Percentiles rank a stretch among this genome's conserved stretches.
Conservation (phyloP, 2,888 invertebrate genomes). For the Druceiella hillmani region DNA sequence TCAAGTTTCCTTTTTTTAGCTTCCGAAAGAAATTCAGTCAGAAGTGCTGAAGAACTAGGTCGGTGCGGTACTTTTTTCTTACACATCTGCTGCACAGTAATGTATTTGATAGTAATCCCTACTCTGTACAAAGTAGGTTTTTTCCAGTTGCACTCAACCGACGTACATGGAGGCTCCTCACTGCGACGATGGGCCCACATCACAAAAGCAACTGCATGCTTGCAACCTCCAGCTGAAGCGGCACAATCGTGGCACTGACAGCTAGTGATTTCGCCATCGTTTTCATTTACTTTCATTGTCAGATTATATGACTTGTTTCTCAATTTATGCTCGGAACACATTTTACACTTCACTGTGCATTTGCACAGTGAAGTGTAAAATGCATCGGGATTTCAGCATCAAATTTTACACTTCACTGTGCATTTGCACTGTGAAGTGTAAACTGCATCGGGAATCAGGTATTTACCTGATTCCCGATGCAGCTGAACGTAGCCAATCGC, state of each 20-base stretch:
- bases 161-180: slow-evolving; percentile 11
- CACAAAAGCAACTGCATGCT: slow-evolving; percentile 9
- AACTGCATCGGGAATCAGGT: no score
- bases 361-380: no score
- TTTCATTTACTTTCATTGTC: slow-evolving; percentile 1
- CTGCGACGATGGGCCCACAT: slow-evolving; percentile 12
- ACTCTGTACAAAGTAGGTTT: slow-evolving; percentile 9
- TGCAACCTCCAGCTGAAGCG: slow-evolving; percentile 9
- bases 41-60: no score
- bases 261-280: slow-evolving; percentile 1
- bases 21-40: slow-evolving; percentile 2
- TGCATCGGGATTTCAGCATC: no score
- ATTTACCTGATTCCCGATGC: no score
- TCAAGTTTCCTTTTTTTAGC: slow-evolving; percentile 9
- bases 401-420: no score
- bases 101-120: no score
- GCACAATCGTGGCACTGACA: slow-evolving; percentile 10
- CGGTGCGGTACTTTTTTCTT: no score
- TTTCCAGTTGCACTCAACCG: slow-evolving; percentile 12
- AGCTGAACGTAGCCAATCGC: no score
- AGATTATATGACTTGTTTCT: not conserved
- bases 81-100: no score
- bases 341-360: no score
- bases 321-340: not conserved
- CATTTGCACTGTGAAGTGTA: no score